These are phyloP conservation scores for Lomographa bimaculata DNA, from an alignment of 2,888 invertebrate genomes.

Conservation along the genomic window DNA sequence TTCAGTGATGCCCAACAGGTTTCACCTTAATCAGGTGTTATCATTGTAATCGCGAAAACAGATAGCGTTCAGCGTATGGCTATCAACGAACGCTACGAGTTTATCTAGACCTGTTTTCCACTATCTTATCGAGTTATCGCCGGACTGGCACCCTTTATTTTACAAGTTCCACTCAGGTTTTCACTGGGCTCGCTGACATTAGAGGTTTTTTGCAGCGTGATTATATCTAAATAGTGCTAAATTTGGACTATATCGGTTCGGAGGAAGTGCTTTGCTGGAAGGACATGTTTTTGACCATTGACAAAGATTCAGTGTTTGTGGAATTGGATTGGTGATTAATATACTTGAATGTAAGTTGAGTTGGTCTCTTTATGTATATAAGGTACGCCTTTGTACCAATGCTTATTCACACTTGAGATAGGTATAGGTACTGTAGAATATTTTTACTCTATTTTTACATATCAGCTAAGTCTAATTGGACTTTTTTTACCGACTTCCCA, in stretches of 20 bases:
- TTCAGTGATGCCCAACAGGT: constrained; percentile 32
- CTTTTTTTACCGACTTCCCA: no score
- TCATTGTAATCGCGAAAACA: constrained; percentile 72
- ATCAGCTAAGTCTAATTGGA: no score
- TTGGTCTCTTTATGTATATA: no score
- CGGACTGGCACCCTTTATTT: constrained; percentile 68
- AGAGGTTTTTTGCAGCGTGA: constrained; percentile 8
- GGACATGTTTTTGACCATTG: constrained; percentile 6
- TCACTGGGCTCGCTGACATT: constrained; percentile 53
- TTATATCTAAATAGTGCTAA: background rate
- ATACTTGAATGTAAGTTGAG: constrained; percentile 43
- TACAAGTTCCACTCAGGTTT: constrained; percentile 51
- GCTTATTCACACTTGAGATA: no score
- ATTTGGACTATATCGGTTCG: constrained; percentile 8
- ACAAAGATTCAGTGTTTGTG: constrained; percentile 19
- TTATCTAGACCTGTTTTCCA: constrained; percentile 81
- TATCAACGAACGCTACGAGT: constrained; percentile 70
- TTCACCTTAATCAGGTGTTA: constrained; percentile 59
- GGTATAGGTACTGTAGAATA: no score
- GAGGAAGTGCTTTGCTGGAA: constrained; percentile 13
- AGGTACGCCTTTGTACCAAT: no score
- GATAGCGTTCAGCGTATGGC: constrained; percentile 52
- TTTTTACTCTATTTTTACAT: no score
- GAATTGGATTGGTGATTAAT: constrained; percentile 7
- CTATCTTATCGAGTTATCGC: constrained; percentile 69